Percentiles rank a stretch among this genome's conserved stretches.
These are phyloP conservation scores for Unio pictorum DNA, from an alignment of 2,888 invertebrate genomes.

Conservation along the genomic window DNA sequence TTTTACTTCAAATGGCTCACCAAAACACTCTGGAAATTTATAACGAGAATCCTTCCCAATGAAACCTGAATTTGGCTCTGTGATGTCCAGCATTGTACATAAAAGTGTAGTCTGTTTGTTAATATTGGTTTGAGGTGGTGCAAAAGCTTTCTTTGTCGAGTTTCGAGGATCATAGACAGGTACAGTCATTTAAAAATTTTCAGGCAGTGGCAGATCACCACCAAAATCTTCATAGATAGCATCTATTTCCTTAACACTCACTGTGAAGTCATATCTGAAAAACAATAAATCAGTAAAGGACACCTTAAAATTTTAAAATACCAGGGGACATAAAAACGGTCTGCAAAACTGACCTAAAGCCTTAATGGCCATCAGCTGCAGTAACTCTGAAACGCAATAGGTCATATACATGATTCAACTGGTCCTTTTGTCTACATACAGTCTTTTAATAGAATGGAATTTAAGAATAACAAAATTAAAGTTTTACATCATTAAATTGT, in stretches of 20 bases:
- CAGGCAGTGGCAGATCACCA: slow-evolving; percentile 80
- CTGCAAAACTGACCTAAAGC: background rate
- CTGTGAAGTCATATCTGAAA: slow-evolving; percentile 81
- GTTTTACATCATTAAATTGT: too few species aligned
- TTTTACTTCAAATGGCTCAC: slow-evolving; percentile 21
- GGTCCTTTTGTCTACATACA: too few species aligned
- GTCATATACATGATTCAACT: too few species aligned
- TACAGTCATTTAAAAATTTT: slow-evolving; percentile 85
- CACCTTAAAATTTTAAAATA: background rate
- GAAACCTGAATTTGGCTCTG: slow-evolving; percentile 79
- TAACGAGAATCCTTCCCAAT: slow-evolving; percentile 47
- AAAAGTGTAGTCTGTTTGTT: slow-evolving; percentile 74
- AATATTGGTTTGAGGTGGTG: slow-evolving; percentile 36
- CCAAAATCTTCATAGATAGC: slow-evolving; percentile 79
- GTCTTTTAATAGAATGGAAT: too few species aligned
- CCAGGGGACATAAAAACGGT: background rate
- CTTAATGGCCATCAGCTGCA: background rate
- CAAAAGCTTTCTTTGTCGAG: slow-evolving; percentile 19
- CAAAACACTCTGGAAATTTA: slow-evolving; percentile 25
- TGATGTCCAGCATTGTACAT: slow-evolving; percentile 78
- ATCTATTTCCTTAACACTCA: slow-evolving; percentile 82
- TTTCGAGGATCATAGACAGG: slow-evolving; percentile 74
- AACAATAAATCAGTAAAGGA: slow-evolving; percentile 1
- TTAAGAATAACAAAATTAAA: too few species aligned
- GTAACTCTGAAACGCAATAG: background rate